phyloP scores from a whole-genome alignment of 1,140 invertebrate genomes.

The Aporrectodea caliginosa region DNA sequence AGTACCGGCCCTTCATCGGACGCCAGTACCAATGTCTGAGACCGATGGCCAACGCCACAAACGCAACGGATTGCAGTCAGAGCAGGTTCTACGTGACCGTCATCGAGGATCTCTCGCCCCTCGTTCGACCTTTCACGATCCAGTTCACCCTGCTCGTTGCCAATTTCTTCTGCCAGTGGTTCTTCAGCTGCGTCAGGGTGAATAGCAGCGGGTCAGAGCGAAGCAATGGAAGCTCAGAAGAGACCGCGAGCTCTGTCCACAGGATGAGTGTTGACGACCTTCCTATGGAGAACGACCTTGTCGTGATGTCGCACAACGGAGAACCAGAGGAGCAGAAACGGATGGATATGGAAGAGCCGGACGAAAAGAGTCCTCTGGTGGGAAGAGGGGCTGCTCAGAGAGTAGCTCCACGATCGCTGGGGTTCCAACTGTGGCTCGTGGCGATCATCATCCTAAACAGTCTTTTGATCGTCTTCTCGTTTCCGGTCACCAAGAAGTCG shows the following conservation, averaged over 20 bases:
- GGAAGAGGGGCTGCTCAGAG: background rate
- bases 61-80: background rate
- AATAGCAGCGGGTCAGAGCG: background rate
- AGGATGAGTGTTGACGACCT: background rate
- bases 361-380: background rate
- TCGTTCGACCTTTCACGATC: constrained; percentile 11
- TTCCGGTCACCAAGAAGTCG: background rate
- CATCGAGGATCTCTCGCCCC: background rate
- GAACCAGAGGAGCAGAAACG: no score
- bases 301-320: background rate
- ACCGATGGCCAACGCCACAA: background rate
- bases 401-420: background rate
- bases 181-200: constrained; percentile 6
- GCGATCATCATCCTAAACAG: constrained; percentile 4
- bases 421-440: background rate
- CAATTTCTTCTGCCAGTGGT: constrained; percentile 12
- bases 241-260: background rate
- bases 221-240: background rate
- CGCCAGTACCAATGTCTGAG: background rate
- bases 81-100: background rate
- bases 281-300: background rate
- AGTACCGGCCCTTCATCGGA: no score
- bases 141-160: constrained; percentile 17
- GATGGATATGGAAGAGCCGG: background rate
- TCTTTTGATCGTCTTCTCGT: constrained; percentile 6